phyloP scores from a whole-genome alignment of 2,797 vertebrate genomes.

The Antrozous pallidus region DNA sequence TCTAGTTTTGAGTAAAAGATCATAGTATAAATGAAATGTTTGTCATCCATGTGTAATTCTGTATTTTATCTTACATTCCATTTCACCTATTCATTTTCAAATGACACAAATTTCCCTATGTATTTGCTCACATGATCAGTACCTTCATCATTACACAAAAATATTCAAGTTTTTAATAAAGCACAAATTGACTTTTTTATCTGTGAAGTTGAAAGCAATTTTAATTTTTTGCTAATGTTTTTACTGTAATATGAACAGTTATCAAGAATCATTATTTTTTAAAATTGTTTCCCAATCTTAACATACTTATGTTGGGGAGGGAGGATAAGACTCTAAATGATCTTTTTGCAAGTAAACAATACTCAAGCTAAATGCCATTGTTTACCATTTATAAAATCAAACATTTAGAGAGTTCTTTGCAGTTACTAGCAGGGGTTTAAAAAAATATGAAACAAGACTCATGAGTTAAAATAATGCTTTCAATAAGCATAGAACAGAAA shows the following conservation, averaged over 20 bases:
- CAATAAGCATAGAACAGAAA: constrained; percentile 23
- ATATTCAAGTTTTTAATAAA: not conserved
- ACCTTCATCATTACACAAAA: not conserved
- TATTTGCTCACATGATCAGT: not conserved
- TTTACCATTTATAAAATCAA: constrained; percentile 24
- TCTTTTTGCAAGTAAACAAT: not conserved
- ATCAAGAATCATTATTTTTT: not conserved
- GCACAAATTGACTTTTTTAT: not conserved
- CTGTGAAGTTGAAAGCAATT: constrained; percentile 20
- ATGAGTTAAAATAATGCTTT: not conserved
- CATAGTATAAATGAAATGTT: not conserved
- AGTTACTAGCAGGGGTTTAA: constrained; percentile 5
- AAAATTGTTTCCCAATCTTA: constrained; percentile 1
- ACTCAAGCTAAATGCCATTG: constrained; percentile 4
- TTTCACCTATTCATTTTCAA: constrained; percentile 16
- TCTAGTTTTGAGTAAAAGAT: constrained; percentile 46
- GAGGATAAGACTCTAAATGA: not conserved
- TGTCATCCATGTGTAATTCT: not conserved
- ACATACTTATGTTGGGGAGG: not conserved
- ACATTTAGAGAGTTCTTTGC: not conserved
- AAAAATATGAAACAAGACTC: constrained; percentile 14
- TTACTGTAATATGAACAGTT: not conserved
- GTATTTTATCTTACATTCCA: not conserved
- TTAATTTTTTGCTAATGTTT: constrained; percentile 29
- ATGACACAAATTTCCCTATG: constrained; percentile 13